These are phyloP conservation scores for Triplophysa dalaica DNA, from an alignment of 2,113 vertebrate genomes.

Conservation along the genomic window DNA sequence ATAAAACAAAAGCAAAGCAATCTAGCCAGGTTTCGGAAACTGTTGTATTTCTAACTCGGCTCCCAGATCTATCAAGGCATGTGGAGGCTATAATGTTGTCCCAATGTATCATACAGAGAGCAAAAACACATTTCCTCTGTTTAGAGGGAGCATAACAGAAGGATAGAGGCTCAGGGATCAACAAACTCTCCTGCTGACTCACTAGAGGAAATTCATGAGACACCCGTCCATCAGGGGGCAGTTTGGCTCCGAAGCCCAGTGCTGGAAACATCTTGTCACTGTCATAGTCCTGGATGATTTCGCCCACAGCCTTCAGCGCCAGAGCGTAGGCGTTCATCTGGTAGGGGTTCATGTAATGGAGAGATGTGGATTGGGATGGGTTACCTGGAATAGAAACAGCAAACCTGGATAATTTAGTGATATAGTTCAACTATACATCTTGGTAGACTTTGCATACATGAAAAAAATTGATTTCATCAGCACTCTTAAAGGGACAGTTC, in stretches of 20 bases:
- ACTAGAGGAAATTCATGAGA: constrained; percentile 86
- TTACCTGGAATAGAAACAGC: constrained; percentile 70
- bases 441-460: no score
- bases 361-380: constrained; percentile 89
- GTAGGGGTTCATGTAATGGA: constrained; percentile 96
- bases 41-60: not conserved
- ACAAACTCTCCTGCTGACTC: constrained; percentile 6
- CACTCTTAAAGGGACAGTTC: not conserved
- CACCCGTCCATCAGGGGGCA: constrained; percentile 87
- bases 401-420: not conserved
- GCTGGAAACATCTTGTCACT: constrained; percentile 95
- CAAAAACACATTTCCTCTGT: not conserved
- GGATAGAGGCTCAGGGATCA: constrained; percentile 37
- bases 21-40: not conserved
- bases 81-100: not conserved
- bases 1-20: not conserved
- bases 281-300: constrained; percentile 96
- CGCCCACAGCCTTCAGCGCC: constrained; percentile 89
- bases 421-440: no score
- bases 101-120: not conserved
- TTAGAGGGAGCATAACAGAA: constrained; percentile 9
- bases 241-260: constrained; percentile 90
- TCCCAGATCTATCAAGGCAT: not conserved
- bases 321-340: constrained; percentile 92
- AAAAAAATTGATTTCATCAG: no score